Conservation (phyloP, 2,888 invertebrate genomes). For the Drosophila differens region DNA sequence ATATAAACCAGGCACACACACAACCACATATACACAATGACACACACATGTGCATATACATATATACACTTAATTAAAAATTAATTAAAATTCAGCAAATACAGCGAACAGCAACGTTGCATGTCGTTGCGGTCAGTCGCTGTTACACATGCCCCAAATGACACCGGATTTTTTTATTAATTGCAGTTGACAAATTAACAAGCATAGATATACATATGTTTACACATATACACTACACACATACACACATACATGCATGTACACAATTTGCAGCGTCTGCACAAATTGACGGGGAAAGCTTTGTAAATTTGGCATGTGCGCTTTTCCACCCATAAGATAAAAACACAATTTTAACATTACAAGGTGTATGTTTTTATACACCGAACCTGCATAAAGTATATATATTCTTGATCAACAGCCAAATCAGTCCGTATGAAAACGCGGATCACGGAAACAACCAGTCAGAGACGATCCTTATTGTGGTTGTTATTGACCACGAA, state of each 20-base stretch:
- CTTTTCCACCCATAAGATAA: background rate
- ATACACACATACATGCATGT: background rate
- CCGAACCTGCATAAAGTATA: background rate
- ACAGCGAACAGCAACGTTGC: conserved; percentile 18
- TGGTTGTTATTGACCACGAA: too few relatives aligned
- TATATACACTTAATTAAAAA: conserved; percentile 71
- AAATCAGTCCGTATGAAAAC: background rate
- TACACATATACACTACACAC: background rate
- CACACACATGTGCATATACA: conserved; percentile 11
- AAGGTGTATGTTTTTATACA: background rate
- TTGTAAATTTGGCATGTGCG: background rate
- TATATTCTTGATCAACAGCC: background rate
- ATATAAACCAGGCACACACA: conserved; percentile 11
- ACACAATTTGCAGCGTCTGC: background rate
- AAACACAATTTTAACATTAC: background rate
- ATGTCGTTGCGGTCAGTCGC: conserved; percentile 38
- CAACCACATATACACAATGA: conserved; percentile 18
- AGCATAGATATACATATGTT: background rate
- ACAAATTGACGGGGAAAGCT: background rate
- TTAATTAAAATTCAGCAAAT: conserved; percentile 74
- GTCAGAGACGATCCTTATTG: too few relatives aligned
- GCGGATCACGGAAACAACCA: too few relatives aligned
- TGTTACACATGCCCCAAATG: conserved; percentile 13
- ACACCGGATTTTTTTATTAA: conserved; percentile 28
- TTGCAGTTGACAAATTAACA: conserved; percentile 18